Evolutionary conservation across 2,113 vertebrate genomes (phyloP).

Genomic region (Suricata suricatta): DNA sequence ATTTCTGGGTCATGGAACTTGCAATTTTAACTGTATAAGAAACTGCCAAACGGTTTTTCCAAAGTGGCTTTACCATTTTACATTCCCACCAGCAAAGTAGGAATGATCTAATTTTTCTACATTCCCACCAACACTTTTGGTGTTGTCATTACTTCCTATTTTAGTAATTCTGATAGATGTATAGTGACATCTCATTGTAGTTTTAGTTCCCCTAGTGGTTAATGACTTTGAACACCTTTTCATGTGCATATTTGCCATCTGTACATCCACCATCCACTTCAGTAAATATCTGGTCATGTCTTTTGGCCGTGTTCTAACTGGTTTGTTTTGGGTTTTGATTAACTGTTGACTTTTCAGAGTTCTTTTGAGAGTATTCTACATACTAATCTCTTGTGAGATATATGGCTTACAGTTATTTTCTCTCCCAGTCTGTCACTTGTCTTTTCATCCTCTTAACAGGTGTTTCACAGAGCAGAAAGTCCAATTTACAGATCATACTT

Average conservation of each 20-base stretch:
- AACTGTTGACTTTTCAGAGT: background rate
- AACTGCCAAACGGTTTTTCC: background rate
- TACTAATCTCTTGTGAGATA: background rate
- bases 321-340: background rate
- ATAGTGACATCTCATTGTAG: background rate
- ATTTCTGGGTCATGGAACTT: background rate
- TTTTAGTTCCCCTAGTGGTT: background rate
- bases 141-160: background rate
- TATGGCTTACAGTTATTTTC: background rate
- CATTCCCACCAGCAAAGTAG: background rate
- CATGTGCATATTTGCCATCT: background rate
- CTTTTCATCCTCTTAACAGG: background rate
- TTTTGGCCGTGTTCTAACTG: background rate
- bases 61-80: background rate
- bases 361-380: background rate
- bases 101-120: background rate
- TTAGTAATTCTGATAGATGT: background rate
- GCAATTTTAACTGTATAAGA: background rate
- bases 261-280: background rate
- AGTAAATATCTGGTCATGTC: background rate
- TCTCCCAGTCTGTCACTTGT: background rate
- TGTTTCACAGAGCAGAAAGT: background rate
- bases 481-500: background rate
- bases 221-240: background rate
- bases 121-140: background rate